Percentiles rank a stretch among this genome's conserved stretches.
These are phyloP conservation scores for Clamator glandarius DNA, from an alignment of 2,797 vertebrate species.

Conservation along the genomic window DNA sequence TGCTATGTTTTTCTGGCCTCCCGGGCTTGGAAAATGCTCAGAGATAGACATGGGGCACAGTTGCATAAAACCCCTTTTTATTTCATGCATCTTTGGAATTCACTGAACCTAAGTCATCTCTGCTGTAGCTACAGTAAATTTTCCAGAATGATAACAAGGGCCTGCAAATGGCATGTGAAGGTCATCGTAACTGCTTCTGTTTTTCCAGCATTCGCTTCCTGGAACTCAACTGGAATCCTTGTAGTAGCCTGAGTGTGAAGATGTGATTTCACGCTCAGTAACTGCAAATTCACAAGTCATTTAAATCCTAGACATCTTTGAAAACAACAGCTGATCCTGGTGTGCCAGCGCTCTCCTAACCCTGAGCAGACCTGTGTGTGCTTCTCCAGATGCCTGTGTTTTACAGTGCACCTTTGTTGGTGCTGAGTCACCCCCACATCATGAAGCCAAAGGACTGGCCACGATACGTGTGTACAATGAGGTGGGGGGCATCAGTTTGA, in stretches of 20 bases:
- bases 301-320: background rate
- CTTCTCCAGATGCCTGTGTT: background rate
- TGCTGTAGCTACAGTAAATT: background rate
- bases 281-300: background rate
- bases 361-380: background rate
- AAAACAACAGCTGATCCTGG: conserved; percentile 46
- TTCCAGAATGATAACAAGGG: background rate
- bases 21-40: background rate
- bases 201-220: background rate
- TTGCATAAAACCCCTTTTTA: background rate
- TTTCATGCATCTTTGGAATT: background rate
- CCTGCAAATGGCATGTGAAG: background rate
- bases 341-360: background rate
- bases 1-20: background rate
- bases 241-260: background rate
- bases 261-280: background rate
- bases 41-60: background rate
- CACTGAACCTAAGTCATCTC: background rate
- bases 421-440: background rate
- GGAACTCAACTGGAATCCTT: background rate
- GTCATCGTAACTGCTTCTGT: background rate
- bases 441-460: background rate
- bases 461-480: rapidly evolving
- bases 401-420: rapidly evolving
- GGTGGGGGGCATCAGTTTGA: background rate